These are phyloP conservation scores for Hypomecis punctinalis DNA, from an alignment of 2,888 invertebrate species.

Conservation along the genomic window DNA sequence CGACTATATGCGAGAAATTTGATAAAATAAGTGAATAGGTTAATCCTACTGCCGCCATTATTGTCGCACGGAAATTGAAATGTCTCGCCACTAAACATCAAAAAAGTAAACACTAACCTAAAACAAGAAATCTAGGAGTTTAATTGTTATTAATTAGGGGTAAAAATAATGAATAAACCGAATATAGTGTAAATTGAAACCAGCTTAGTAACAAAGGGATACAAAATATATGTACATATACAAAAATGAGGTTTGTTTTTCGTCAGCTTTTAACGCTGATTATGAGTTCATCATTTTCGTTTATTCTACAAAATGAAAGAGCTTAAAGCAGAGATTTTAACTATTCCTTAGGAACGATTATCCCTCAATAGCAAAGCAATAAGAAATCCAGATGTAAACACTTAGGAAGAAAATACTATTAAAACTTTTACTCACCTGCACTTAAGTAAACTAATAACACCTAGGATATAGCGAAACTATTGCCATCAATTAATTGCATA, in stretches of 20 bases:
- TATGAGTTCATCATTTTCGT: slow-evolving; percentile 53
- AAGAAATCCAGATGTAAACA: slow-evolving; percentile 91
- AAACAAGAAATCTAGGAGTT: slow-evolving; percentile 43
- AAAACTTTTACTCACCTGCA: slow-evolving; percentile 73
- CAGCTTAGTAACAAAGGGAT: slow-evolving; percentile 76
- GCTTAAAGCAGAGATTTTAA: slow-evolving; percentile 48
- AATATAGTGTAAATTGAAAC: slow-evolving; percentile 46
- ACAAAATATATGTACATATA: slow-evolving; percentile 68
- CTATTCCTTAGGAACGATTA: slow-evolving; percentile 77
- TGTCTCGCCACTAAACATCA: slow-evolving; percentile 80
- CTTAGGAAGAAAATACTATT: slow-evolving; percentile 79
- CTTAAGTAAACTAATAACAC: slow-evolving; percentile 66
- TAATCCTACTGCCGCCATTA: slow-evolving; percentile 84
- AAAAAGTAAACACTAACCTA: slow-evolving; percentile 81
- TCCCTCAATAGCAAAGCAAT: slow-evolving; percentile 85
- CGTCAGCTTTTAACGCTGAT: slow-evolving; percentile 53
- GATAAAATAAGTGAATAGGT: slow-evolving; percentile 77
- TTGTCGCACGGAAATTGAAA: slow-evolving; percentile 82
- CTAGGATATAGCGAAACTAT: slow-evolving; percentile 74
- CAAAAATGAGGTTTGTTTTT: slow-evolving; percentile 77
- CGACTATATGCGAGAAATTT: slow-evolving; percentile 55
- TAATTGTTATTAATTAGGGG: slow-evolving; percentile 8
- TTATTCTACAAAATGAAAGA: slow-evolving; percentile 38
- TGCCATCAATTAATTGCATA: slow-evolving; percentile 78
- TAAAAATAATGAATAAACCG: slow-evolving; percentile 45